Evolutionary conservation across 2,797 vertebrate genomes (phyloP), one percentile per base, ranked within the genome.

Genomic region (Hydrocynus forskahlii): DNA sequence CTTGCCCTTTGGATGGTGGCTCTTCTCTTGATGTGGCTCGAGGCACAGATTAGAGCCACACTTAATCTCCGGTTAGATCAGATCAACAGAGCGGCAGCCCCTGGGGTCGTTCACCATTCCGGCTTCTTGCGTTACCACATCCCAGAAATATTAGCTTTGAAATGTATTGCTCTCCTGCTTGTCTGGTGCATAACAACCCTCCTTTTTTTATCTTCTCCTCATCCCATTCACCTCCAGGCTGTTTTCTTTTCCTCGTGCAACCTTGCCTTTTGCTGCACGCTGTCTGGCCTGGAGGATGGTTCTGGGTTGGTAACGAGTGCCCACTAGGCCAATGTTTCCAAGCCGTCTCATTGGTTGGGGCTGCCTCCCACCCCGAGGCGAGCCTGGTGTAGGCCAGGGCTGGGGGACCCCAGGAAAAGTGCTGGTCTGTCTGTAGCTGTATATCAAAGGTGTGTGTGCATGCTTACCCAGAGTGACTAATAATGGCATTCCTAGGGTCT

Each of bases 61-160:
- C 63, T 82, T 86, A 86, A 83, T 85, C 86, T 85, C 78, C 52
- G 60, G 81, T 83, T 85, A 71, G 80, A 83, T 86, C 77, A 80
- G 77, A 83, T 62, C 62, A 80, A 60, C 38, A 23, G 12, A 71
- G 75, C 57, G 50, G 21, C 8, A 71, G 35, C 75, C 73, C 73
- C 19, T 62, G 60, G 64, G 55, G 76, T 55, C n/a, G n/a, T 76
- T 81, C 69, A 55, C 70, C 64, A 64, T 63, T 71, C 78, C 43
- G 16, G 2, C 59, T 82, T 48, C 59, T 52, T 76, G 23, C 45
- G 57, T 14, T 10, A 55, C 59, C 50, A 25, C 12, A 81, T 23
- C 50, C 23, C 40, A 66, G 72, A 84, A 81, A 80, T 83, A 79
- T 83, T 83, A 54, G 4, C 76, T 85, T 81, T 80, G 63, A 79